Evolutionary conservation across 2,888 invertebrate species (phyloP).

Genomic region (Serrognathus titanus): DNA sequence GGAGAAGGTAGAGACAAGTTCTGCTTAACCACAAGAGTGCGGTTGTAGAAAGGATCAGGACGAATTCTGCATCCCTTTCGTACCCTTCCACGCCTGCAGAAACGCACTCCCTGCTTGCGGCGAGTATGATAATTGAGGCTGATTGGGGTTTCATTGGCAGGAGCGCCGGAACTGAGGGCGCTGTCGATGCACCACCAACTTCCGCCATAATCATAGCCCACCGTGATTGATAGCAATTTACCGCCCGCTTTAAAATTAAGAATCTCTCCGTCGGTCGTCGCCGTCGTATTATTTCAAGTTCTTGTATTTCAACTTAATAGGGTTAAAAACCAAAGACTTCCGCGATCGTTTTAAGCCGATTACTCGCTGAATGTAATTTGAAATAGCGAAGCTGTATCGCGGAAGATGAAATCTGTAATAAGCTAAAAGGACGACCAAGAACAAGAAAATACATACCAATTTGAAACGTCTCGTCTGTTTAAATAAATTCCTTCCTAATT

Average conservation of each 20-base stretch:
- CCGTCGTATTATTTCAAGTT: no score
- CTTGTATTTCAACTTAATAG: background rate
- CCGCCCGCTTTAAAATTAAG: conserved; percentile 25
- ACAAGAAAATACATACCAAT: background rate
- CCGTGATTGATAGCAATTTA: conserved; percentile 38
- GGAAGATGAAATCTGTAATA: no score
- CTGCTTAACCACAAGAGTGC: conserved; percentile 14
- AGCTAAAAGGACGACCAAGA: no score
- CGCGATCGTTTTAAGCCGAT: conserved; percentile 8
- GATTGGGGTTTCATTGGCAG: conserved; percentile 46
- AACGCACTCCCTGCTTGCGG: conserved; percentile 31
- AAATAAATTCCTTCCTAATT: background rate
- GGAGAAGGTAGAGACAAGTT: no score
- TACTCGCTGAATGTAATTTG: background rate
- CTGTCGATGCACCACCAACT: conserved; percentile 33
- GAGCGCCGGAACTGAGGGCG: conserved; percentile 31
- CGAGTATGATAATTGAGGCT: conserved; percentile 47
- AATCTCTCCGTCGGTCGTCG: background rate
- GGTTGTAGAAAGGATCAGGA: conserved; percentile 18
- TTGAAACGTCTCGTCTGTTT: background rate
- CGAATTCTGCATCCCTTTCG: conserved; percentile 12
- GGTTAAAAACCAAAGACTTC: background rate
- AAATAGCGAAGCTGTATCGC: no score
- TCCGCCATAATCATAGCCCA: conserved; percentile 31
- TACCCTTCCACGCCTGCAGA: conserved; percentile 6